phyloP scores from a whole-genome alignment of 2,888 invertebrate species.

The Ischnura elegans region DNA sequence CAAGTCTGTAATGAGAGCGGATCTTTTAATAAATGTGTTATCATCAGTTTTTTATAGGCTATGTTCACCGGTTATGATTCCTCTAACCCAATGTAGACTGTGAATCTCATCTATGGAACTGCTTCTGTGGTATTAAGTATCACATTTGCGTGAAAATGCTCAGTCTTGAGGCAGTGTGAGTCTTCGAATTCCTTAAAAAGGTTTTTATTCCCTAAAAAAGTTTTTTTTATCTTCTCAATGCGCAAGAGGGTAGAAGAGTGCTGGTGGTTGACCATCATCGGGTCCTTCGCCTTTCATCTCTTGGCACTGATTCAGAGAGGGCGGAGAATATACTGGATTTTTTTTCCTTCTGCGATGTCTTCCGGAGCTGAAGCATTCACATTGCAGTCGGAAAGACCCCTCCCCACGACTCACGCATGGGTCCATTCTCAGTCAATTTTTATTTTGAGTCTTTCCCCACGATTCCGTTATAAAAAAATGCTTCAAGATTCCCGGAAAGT shows the following conservation, averaged over 20 bases:
- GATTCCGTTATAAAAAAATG: background rate
- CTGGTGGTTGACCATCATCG: slow-evolving; percentile 27
- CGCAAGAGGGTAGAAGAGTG: background rate
- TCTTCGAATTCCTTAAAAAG: background rate
- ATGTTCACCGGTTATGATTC: no score
- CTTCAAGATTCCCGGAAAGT: background rate
- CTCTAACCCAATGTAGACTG: no score
- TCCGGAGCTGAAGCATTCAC: slow-evolving; percentile 6
- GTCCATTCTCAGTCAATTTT: background rate
- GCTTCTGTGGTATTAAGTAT: no score
- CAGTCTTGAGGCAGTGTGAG: background rate
- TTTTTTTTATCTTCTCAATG: background rate
- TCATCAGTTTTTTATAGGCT: no score
- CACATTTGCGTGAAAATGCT: no score
- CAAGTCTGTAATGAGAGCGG: no score
- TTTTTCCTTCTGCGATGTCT: background rate
- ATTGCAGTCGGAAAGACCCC: background rate
- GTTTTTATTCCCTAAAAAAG: background rate
- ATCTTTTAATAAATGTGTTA: no score
- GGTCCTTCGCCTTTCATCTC: background rate
- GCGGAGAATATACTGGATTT: background rate
- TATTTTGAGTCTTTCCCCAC: background rate
- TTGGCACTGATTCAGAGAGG: background rate
- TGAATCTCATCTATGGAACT: no score
- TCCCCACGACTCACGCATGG: background rate